A percentile compares a stretch with the other conserved stretches of the same genome.
Conservation (phyloP, 2,888 invertebrate genomes). For the Creontiades dilutus region DNA sequence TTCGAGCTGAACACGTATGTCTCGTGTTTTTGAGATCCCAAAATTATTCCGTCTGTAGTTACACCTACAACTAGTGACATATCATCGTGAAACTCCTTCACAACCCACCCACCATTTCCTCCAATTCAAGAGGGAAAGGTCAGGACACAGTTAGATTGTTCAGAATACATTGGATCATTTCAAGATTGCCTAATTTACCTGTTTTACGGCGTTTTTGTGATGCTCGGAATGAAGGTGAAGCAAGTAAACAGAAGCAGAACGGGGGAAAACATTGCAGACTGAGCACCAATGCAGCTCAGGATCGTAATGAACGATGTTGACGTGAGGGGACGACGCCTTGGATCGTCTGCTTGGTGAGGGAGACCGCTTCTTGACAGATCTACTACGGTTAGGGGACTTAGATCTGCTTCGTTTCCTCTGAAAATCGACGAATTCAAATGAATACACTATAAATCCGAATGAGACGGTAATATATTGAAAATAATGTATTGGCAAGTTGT, state of each 20-base stretch:
- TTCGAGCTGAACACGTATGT: no score
- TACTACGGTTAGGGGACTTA: not conserved
- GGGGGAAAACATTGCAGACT: conserved; percentile 91
- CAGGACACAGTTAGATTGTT: no score
- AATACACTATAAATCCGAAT: not conserved
- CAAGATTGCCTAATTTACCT: not conserved
- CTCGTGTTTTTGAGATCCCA: no score
- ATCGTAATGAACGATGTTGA: conserved; percentile 91
- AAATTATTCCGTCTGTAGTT: no score
- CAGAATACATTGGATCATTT: no score
- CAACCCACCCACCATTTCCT: no score
- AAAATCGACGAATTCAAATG: not conserved
- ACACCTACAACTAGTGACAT: no score
- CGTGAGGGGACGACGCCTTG: conserved; percentile 72
- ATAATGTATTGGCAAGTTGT: not conserved
- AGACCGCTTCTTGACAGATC: not conserved
- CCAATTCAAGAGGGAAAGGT: no score
- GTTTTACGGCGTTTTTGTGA: conserved; percentile 81
- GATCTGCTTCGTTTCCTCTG: conserved; percentile 48
- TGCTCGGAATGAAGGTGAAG: conserved; percentile 89
- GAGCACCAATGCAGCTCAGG: conserved; percentile 95
- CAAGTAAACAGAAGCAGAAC: conserved; percentile 91
- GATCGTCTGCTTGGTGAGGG: not conserved
- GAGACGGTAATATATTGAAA: not conserved
- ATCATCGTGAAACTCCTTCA: no score